Conservation (phyloP, 1,140 invertebrate species). For the Hetaerina americana region DNA sequence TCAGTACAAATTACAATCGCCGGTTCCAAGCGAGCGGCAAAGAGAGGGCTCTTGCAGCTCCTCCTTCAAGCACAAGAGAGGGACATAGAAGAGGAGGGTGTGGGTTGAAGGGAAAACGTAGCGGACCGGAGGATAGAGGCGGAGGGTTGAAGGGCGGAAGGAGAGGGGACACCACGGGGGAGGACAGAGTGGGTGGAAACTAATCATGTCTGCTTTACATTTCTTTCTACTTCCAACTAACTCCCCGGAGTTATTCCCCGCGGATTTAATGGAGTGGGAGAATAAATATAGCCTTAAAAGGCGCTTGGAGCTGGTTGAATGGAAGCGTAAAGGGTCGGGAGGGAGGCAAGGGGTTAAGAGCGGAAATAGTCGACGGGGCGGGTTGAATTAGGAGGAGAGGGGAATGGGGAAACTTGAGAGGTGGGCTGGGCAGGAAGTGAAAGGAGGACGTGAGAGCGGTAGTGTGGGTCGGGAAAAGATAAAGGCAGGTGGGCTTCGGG, state of each 20-base stretch:
- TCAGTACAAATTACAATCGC: neutral
- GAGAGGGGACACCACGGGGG: neutral
- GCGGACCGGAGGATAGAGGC: neutral
- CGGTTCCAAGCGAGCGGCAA: neutral
- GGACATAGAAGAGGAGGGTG: too few relatives aligned
- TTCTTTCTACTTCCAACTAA: neutral
- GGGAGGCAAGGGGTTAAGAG: neutral
- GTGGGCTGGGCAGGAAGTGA: neutral
- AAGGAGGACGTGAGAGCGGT: neutral
- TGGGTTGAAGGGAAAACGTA: too few relatives aligned
- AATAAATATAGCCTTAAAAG: neutral
- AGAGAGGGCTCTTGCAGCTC: too few relatives aligned
- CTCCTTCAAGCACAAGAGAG: too few relatives aligned
- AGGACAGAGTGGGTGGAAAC: too few relatives aligned
- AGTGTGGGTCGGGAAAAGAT: neutral
- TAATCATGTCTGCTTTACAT: neutral
- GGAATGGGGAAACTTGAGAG: too few relatives aligned
- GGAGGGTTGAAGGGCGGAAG: neutral
- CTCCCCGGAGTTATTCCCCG: neutral
- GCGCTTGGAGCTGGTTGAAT: neutral
- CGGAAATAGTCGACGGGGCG: neutral
- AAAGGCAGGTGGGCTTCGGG: neutral
- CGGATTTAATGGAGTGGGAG: neutral
- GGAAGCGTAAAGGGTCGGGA: neutral
- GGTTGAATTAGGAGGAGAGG: too few relatives aligned